phyloP scores from a whole-genome alignment of 2,113 vertebrate genomes.

The Mormyrus lacerda region DNA sequence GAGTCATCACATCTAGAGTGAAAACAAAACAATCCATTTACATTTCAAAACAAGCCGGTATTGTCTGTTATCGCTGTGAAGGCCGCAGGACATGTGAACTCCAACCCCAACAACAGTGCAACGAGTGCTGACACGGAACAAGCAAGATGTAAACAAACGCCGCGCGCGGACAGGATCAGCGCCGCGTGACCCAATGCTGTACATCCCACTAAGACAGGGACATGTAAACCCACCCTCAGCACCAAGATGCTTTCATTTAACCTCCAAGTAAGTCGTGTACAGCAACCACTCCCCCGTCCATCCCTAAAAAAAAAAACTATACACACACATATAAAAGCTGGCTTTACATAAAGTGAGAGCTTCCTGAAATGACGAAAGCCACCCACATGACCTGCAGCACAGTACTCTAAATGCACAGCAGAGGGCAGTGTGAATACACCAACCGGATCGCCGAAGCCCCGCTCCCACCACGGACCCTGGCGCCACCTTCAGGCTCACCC shows the following conservation, averaged over 20 bases:
- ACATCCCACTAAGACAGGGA: neutral
- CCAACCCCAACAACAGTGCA: neutral
- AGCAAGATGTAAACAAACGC: neutral
- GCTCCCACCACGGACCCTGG: neutral
- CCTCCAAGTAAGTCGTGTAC: neutral
- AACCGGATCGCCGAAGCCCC: neutral
- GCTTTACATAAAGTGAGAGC: neutral
- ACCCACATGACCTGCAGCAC: neutral
- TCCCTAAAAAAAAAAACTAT: too few species aligned
- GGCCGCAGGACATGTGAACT: neutral
- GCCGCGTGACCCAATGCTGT: neutral
- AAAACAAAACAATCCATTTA: neutral
- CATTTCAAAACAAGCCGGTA: neutral
- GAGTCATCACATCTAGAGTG: neutral
- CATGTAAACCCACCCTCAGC: neutral
- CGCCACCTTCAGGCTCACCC: slow-evolving; percentile 57
- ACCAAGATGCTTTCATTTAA: neutral
- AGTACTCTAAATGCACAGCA: neutral
- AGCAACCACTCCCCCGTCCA: neutral
- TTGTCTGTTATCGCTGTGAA: neutral
- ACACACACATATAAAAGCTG: too few species aligned
- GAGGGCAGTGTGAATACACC: neutral
- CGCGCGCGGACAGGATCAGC: neutral
- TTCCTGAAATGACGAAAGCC: neutral
- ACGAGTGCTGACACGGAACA: neutral